Base-by-base conservation (phyloP, 2,797 vertebrate species). In the Petrocephalus schoutedeni region DNA sequence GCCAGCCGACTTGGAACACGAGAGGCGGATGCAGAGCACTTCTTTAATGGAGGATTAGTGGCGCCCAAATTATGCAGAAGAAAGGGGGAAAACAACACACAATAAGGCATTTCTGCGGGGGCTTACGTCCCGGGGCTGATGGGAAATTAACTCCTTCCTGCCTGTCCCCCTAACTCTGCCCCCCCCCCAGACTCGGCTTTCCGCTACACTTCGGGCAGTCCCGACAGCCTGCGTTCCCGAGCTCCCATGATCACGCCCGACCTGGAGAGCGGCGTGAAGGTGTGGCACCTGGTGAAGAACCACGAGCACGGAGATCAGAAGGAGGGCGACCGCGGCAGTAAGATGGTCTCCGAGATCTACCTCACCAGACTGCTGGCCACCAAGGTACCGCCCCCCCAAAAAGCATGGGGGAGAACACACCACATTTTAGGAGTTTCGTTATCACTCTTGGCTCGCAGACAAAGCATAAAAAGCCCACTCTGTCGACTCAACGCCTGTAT, bases 281-380 rank as follows among this genome's bases (percentile, higher is more conserved):
- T 99, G 87, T 99, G 98, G 98, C 98, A 99, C 91, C 92, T 99
- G 54, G 98, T 99, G 86, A 99, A 99, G 91, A 99, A 99, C 92
- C 98, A 99, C 0, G 98, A 99, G 89, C 98, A 99, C 0, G 98
- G 97, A 0, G 98, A 99, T 93, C 98, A 99, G 94, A 99, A 98
- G 89, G 98, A 99, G 87, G 97, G 97, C 0, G 98, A 99, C 89
- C 94, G 98, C 0, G 97, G 98, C 90, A 98, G 97, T 93, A 99
- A 99, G 95, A 99, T 99, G 98, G 98, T 99, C 83, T 99, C 98
- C 0, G 98, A 99, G 94, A 98, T 99, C 94, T 99, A 99, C 92
- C 94, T 99, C 93, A 99, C 98, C 5, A 95, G 98, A 89, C 96
- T 99, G 0, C 92, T 99, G 23, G 98, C 98, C 28, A 99, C 98